Percentiles rank a stretch among this genome's conserved stretches.
phyloP scores from a whole-genome alignment of 2,888 invertebrate species.

The Sphaeridia pumilis region DNA sequence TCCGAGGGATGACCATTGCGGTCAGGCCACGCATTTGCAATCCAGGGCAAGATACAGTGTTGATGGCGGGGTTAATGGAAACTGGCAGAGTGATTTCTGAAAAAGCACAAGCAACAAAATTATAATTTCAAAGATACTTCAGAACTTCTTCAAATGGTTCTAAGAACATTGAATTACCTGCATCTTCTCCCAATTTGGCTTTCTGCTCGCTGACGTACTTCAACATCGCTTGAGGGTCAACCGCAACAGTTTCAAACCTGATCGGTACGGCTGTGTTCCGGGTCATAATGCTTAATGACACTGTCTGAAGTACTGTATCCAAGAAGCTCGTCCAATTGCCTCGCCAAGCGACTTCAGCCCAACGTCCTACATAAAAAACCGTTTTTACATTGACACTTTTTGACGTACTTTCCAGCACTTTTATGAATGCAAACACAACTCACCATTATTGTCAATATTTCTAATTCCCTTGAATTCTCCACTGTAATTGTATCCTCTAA shows the following conservation, averaged over 20 bases:
- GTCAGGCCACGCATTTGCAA: slow-evolving; percentile 65
- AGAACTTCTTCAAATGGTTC: no score
- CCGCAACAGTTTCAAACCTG: slow-evolving; percentile 4
- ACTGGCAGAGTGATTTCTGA: slow-evolving; percentile 34
- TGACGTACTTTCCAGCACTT: no score
- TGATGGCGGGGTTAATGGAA: slow-evolving; percentile 45
- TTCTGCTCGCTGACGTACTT: slow-evolving; percentile 1
- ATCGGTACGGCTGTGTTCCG: slow-evolving; percentile 9
- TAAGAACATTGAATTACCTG: background rate
- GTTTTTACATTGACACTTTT: no score
- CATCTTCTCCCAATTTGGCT: background rate
- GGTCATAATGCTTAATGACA: slow-evolving; percentile 3
- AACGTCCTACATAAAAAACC: no score
- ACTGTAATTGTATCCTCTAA: slow-evolving; percentile 74
- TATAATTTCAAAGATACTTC: no score
- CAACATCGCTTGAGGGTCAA: slow-evolving; percentile 2
- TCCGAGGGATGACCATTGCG: slow-evolving; percentile 59
- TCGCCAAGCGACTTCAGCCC: slow-evolving; percentile 55
- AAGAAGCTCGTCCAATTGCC: slow-evolving; percentile 89
- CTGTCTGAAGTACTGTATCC: slow-evolving; percentile 80
- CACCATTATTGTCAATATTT: slow-evolving; percentile 56
- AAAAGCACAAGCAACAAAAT: no score
- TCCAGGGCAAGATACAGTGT: slow-evolving; percentile 53
- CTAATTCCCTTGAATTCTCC: slow-evolving; percentile 70
- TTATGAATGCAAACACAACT: no score